Evolutionary conservation across 2,797 vertebrate species (phyloP).

Genomic region (Labroides dimidiatus): DNA sequence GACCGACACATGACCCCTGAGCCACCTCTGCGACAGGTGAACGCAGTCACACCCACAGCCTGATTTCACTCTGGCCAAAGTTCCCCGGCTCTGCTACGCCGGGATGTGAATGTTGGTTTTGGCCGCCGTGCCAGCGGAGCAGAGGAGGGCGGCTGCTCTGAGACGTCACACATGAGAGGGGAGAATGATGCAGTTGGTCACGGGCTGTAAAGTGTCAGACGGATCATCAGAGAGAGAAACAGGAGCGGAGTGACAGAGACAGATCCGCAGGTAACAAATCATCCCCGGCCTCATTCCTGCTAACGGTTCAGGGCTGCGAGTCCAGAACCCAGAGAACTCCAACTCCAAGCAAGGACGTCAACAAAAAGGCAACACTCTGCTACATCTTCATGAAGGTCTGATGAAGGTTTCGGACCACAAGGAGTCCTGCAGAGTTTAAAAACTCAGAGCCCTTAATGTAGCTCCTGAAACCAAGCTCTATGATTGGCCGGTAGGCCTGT

Average conservation of each 20-base stretch:
- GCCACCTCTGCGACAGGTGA: conserved; percentile 67
- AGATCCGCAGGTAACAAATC: background rate
- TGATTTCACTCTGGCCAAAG: too few species aligned
- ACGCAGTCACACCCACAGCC: background rate
- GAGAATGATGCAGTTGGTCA: conserved; percentile 43
- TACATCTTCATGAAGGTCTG: too few species aligned
- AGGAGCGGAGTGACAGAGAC: conserved; percentile 30
- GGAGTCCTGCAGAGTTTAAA: too few species aligned
- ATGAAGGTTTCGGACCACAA: too few species aligned
- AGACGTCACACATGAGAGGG: conserved; percentile 36
- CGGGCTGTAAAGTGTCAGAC: conserved; percentile 36
- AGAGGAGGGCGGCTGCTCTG: background rate
- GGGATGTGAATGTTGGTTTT: background rate
- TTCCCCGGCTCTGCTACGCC: background rate
- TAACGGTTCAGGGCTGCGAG: too few species aligned
- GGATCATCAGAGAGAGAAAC: background rate
- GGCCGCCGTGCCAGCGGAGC: background rate
- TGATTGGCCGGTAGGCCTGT: conserved; percentile 31
- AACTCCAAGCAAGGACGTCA: too few species aligned
- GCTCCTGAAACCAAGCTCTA: background rate
- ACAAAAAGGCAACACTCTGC: too few species aligned
- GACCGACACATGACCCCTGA: conserved; percentile 61
- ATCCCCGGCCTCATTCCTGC: background rate
- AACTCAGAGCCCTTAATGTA: background rate
- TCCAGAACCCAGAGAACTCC: too few species aligned